Conservation (phyloP, 1,140 invertebrate genomes). For the Drosophila burlai region DNA sequence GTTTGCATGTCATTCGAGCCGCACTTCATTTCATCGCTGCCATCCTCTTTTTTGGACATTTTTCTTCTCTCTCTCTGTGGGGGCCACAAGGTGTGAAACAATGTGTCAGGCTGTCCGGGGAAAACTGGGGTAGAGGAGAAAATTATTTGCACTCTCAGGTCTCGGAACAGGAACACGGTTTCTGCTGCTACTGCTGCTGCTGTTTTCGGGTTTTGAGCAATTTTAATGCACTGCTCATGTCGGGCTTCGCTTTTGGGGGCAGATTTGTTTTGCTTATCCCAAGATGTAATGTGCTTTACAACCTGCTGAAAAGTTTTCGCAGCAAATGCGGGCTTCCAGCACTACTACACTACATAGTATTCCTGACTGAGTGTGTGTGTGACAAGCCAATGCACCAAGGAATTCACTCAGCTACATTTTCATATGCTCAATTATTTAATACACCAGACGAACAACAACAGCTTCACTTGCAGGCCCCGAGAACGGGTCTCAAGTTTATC, state of each 20-base stretch:
- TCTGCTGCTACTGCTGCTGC: constrained; percentile 22
- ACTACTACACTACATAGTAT: constrained; percentile 4
- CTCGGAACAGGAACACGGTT: constrained; percentile 17
- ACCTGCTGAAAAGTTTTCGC: constrained; percentile 71
- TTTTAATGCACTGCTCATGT: constrained; percentile 63
- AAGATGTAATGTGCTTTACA: constrained; percentile 76
- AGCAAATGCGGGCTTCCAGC: constrained; percentile 52
- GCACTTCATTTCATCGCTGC: constrained; percentile 61
- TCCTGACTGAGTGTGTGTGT: constrained; percentile 15
- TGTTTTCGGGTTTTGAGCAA: constrained; percentile 20
- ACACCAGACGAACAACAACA: constrained; percentile 45
- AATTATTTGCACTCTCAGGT: constrained; percentile 59
- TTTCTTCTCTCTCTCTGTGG: constrained; percentile 11
- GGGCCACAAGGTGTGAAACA: constrained; percentile 72
- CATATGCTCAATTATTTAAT: constrained; percentile 79
- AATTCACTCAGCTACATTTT: constrained; percentile 71
- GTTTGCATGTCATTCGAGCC: constrained; percentile 81
- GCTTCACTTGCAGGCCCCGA: constrained; percentile 35
- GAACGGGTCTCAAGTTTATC: constrained; percentile 10
- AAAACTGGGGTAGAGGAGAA: constrained; percentile 22
- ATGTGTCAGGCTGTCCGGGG: constrained; percentile 26
- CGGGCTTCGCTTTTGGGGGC: constrained; percentile 30
- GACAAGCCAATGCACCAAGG: constrained; percentile 57
- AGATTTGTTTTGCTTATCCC: constrained; percentile 78
- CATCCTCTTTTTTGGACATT: constrained; percentile 25